phyloP scores from a whole-genome alignment of 2,113 vertebrate genomes.

The Pollimyrus isidori region DNA sequence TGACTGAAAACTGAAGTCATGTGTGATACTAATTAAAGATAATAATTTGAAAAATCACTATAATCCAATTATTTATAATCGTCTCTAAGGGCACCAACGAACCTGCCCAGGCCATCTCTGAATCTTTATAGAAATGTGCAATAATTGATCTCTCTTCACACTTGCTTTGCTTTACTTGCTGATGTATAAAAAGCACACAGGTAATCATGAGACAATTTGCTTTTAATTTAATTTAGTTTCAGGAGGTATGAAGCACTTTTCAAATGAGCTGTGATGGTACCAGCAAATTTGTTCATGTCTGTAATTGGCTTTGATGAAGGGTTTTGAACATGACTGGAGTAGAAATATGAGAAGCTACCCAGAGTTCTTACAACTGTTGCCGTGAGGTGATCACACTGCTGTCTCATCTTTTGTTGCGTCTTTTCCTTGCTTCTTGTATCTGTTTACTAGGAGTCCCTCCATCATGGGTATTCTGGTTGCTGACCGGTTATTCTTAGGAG shows the following conservation, averaged over 20 bases:
- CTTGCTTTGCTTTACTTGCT: background rate
- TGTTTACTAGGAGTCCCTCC: conserved; percentile 70
- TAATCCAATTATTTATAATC: background rate
- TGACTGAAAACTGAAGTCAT: background rate
- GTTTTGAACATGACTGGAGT: background rate
- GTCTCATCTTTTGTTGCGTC: background rate
- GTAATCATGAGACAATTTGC: background rate
- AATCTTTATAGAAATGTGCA: background rate
- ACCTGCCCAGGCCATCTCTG: background rate
- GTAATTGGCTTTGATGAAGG: background rate
- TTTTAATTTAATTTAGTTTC: background rate
- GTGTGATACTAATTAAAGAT: background rate
- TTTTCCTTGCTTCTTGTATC: background rate
- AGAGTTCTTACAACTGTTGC: background rate
- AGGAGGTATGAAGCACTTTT: background rate
- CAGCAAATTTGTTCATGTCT: background rate
- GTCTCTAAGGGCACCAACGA: background rate
- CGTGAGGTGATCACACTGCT: background rate
- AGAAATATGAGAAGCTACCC: background rate
- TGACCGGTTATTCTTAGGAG: conserved; percentile 81
- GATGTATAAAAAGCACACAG: background rate
- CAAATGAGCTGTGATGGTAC: background rate
- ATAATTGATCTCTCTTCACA: background rate
- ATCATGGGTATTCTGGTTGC: conserved; percentile 89
- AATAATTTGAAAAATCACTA: background rate